Percentiles rank a stretch among this genome's conserved stretches.
Conservation (phyloP, 2,113 vertebrate species). For the Aepyceros melampus region DNA sequence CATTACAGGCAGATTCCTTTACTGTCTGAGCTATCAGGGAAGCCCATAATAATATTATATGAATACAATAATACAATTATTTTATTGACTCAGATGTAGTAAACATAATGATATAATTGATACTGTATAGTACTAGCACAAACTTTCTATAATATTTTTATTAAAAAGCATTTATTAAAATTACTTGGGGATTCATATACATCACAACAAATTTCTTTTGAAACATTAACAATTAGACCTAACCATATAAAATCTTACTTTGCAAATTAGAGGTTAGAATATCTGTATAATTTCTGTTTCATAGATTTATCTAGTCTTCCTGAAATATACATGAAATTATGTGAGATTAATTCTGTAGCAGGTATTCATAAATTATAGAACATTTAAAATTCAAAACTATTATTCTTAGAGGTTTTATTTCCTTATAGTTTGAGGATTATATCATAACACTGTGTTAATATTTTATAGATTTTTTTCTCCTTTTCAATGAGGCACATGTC, state of each 20-base stretch:
- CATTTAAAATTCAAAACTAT: slow-evolving; percentile 7
- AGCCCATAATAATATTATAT: not conserved
- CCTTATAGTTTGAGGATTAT: not conserved
- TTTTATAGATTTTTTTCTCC: not conserved
- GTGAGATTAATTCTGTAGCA: slow-evolving; percentile 1
- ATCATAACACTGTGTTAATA: not conserved
- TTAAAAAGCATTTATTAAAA: not conserved
- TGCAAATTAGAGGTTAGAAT: slow-evolving; percentile 9
- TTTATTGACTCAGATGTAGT: not conserved
- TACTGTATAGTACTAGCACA: not conserved
- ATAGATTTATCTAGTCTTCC: not conserved
- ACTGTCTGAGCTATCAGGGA: not conserved
- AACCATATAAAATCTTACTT: not conserved
- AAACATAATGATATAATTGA: not conserved
- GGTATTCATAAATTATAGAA: slow-evolving; percentile 21
- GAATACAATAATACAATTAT: not conserved
- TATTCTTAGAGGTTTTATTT: slow-evolving; percentile 26
- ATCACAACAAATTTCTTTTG: not conserved
- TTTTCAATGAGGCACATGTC: not conserved
- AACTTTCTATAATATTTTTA: not conserved
- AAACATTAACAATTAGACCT: not conserved
- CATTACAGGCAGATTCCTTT: not conserved
- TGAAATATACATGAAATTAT: not conserved
- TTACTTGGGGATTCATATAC: not conserved
- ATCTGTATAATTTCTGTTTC: not conserved